Percentiles rank a stretch among this genome's conserved stretches.
These are phyloP conservation scores for Drosophila baimaii DNA, from an alignment of 1,140 invertebrate species.

Conservation along the genomic window DNA sequence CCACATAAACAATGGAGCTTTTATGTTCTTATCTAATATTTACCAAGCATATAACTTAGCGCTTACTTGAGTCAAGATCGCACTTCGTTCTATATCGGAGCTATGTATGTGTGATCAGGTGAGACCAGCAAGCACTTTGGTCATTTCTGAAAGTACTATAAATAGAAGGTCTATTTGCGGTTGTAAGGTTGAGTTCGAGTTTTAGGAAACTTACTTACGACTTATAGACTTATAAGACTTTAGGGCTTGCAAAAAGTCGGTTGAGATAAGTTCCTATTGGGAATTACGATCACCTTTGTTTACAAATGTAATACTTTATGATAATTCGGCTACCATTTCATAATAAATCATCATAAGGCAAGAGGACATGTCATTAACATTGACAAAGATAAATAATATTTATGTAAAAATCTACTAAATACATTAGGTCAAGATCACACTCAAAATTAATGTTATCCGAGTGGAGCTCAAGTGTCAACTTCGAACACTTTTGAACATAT, in stretches of 20 bases:
- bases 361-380: too few relatives aligned
- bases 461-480: not conserved
- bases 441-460: conserved; percentile 1
- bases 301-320: too few relatives aligned
- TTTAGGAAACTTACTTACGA: too few relatives aligned
- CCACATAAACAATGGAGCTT: not conserved
- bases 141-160: conserved; percentile 2
- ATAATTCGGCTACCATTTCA: not conserved
- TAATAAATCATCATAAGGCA: conserved; percentile 4
- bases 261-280: too few relatives aligned
- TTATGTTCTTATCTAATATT: conserved; percentile 21
- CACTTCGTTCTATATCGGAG: not conserved
- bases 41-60: conserved; percentile 1
- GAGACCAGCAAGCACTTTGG: conserved; percentile 25
- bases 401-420: too few relatives aligned
- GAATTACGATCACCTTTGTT: not conserved
- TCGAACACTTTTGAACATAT: not conserved
- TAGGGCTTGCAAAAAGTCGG: not conserved
- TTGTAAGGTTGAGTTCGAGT: not conserved
- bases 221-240: not conserved
- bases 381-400: too few relatives aligned
- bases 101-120: conserved; percentile 31
- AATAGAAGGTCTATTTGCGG: not conserved
- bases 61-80: not conserved
- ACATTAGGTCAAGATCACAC: conserved; percentile 5